Percentiles rank a stretch among this genome's conserved stretches.
These are phyloP conservation scores for Matsumyia berberina DNA, from an alignment of 2,888 invertebrate species.

Conservation along the genomic window DNA sequence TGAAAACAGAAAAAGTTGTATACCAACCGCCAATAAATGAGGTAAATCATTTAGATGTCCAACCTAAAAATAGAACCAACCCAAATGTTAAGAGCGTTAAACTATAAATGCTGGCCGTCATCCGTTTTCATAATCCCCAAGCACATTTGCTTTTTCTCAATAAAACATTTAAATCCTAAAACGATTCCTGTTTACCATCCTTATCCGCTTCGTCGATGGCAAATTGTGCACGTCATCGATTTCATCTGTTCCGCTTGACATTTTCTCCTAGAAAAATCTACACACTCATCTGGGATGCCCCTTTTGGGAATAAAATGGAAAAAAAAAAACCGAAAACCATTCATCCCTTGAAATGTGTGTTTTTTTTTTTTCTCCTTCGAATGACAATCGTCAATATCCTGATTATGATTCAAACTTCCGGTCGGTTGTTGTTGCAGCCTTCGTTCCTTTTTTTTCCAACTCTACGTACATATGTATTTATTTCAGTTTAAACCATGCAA, in stretches of 20 bases:
- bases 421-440: conserved; percentile 25
- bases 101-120: conserved; percentile 38
- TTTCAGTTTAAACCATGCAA: conserved; percentile 34
- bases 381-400: conserved; percentile 63
- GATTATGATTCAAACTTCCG: conserved; percentile 66
- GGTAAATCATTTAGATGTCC: not conserved
- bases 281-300: conserved; percentile 34
- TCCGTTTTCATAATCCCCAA: conserved; percentile 2
- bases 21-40: not conserved
- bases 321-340: conserved; percentile 21
- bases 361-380: conserved; percentile 13
- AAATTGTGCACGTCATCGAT: conserved; percentile 59
- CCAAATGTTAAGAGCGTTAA: conserved; percentile 24
- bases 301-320: not conserved
- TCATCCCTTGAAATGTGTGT: conserved; percentile 40
- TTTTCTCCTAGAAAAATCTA: conserved; percentile 41
- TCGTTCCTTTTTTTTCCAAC: conserved; percentile 10
- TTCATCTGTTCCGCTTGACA: conserved; percentile 52
- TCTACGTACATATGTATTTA: not conserved
- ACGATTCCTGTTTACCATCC: conserved; percentile 25
- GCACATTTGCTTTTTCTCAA: conserved; percentile 19
- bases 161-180: conserved; percentile 57
- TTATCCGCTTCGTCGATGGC: conserved; percentile 2
- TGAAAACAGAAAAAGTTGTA: not conserved
- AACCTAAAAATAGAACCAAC: not conserved